phyloP scores from a whole-genome alignment of 1,140 invertebrate genomes.

The Ganaspis sp. region DNA sequence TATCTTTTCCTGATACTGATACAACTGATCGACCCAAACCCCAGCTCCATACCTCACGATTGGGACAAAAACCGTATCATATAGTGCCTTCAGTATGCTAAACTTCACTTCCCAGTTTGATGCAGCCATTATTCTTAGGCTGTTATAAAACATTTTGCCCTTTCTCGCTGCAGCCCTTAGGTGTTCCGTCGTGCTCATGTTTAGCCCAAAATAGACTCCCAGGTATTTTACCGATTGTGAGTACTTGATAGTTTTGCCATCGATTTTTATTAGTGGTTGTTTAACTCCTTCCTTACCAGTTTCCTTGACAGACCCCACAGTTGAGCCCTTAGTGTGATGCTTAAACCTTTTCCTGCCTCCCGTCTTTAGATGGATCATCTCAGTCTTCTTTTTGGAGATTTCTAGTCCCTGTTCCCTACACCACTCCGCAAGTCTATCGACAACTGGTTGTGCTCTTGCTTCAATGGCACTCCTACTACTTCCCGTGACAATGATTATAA shows the following conservation, averaged over 20 bases:
- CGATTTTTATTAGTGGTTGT: background rate
- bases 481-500: background rate
- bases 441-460: background rate
- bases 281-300: background rate
- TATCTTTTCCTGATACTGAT: background rate
- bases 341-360: background rate
- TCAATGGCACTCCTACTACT: background rate
- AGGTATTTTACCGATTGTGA: background rate
- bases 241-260: background rate
- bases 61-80: background rate
- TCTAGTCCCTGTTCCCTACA: background rate
- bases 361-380: background rate
- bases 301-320: background rate
- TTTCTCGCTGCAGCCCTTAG: background rate
- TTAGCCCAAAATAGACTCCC: background rate
- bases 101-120: background rate
- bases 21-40: background rate
- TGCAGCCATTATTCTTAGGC: background rate
- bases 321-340: background rate
- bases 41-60: background rate
- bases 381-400: background rate
- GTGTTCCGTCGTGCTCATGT: background rate
- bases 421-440: background rate
- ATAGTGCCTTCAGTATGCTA: background rate
- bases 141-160: background rate